Evolutionary conservation across 2,113 vertebrate genomes (phyloP).

Genomic region (Trematomus loennbergii): DNA sequence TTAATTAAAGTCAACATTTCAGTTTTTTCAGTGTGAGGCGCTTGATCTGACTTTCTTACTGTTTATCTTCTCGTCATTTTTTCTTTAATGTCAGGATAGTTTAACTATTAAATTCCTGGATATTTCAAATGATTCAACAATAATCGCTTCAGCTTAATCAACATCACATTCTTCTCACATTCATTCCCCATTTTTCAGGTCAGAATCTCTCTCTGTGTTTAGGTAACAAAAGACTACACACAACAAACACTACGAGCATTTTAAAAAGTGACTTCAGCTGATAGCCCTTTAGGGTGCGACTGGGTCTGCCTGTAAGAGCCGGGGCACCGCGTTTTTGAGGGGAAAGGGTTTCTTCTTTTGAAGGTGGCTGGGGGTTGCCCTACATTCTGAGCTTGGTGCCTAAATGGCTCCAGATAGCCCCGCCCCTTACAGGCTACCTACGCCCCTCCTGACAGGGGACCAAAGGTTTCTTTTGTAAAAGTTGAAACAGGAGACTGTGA

Average conservation of each 20-base stretch:
- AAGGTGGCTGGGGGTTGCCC: constrained; percentile 77
- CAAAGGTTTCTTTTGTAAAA: constrained; percentile 40
- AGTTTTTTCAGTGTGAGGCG: neutral
- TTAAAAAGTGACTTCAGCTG: constrained; percentile 74
- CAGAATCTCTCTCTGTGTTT: constrained; percentile 63
- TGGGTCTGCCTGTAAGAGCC: constrained; percentile 77
- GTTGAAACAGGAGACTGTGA: constrained; percentile 45
- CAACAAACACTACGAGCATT: constrained; percentile 34
- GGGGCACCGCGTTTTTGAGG: constrained; percentile 75
- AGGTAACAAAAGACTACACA: neutral
- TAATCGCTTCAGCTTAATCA: constrained; percentile 25
- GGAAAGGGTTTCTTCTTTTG: constrained; percentile 38
- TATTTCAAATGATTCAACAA: neutral
- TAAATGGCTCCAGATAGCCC: constrained; percentile 84
- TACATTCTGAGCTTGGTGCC: constrained; percentile 86
- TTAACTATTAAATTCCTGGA: neutral
- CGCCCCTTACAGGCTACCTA: constrained; percentile 78
- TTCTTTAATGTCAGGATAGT: neutral
- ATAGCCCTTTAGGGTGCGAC: constrained; percentile 82
- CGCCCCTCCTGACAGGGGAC: constrained; percentile 39
- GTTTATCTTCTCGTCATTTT: neutral
- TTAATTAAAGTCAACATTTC: too few species aligned
- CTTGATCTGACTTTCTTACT: neutral
- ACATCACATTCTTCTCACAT: constrained; percentile 57
- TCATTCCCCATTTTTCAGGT: neutral